Evolutionary conservation across 2,113 vertebrate species (phyloP), one percentile per base, ranked within the genome.

Genomic region (Zosterops hypoxanthus): DNA sequence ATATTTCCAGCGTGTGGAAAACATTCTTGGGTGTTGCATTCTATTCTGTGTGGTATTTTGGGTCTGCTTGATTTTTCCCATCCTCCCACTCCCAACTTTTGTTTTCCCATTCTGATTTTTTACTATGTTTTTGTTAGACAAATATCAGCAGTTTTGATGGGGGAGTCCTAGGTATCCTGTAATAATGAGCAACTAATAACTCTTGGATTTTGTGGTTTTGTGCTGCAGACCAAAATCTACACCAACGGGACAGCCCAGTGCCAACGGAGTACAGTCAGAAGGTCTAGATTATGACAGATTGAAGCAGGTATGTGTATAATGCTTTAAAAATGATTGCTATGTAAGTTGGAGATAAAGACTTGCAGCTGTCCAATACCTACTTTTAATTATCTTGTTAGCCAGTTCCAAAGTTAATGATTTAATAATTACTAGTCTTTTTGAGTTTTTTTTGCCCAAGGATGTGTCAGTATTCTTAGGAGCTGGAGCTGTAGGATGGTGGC

Each of bases 201-300:
- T 83, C 50, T 36, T 50, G 42, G 33, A 12, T 80, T 59, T 59
- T 60, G 22, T 97, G 31, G 82, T 91, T 95, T 85, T 78, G 93
- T 96, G 92, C 90, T 92, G 68, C 98, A 99, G 99, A 98, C 99
- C 99, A 94, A 99, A 99, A 97, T 99, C 99, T 92, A 98, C 99
- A 92, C 98, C 99, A 65, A 98, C 98, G 6, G 99, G 98, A 78
- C 99, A 99, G 96, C 98, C 98, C 97, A 99, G 98, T 98, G 98
- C 99, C 98, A 99, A 99, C 8, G 99, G 99, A 94, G 98, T 99
- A 95, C 98, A 99, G 97, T 98, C 98, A 82, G 99, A 99, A 98
- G 94, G 98, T 39, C 97, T 99, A 26, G 99, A 99, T 97, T 99
- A 99, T 29, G 99, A 99, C 97, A 98, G 99, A 96, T 98, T 99